Base-by-base conservation (phyloP, 2,113 vertebrate genomes). In the Amphilophus citrinellus region DNA sequence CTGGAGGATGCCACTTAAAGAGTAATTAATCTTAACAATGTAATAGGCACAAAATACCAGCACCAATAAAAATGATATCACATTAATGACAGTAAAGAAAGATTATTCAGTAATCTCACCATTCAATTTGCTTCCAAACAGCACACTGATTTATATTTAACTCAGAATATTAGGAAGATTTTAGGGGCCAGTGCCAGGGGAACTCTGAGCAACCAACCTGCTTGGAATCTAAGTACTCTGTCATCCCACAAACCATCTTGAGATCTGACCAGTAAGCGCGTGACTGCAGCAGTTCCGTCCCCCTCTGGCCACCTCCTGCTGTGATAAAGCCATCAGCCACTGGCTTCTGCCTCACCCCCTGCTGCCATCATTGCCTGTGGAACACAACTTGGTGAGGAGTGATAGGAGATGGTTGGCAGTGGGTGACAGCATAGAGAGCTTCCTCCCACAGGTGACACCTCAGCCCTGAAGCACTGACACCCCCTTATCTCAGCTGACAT, bases 291-390 rank as follows among this genome's bases (percentile, higher is more conserved):
- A 60, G 63, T 13, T 9, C 7, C 11, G 4, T 32, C 47, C 39
- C 80, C 86, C 73, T 79, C 50, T 13, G 77, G 89, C 81, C 82
- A n/a, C 82, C 11, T 73, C 88, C 87, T 63, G 66, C 71, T 83
- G 90, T 10, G 88, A 92, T 88, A 68, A 85, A 90, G 82, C 90
- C 77, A 65, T 89, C 86, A 82, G 77, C 83, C 78, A 50, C 24
- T 13, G 42, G 77, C 79, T 80, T 59, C 73, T 35, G 27, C 82
- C 73, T 78, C 76, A 10, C 76, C 83, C 44, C 87, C 76, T 24
- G 44, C 44, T 22, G 27, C 80, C 63, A 3, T 39, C 37, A 8
- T 44, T 32, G 79, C 84, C 20, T n/a, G 56, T 58, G 73, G 44
- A 80, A 56, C 73, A 22, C 79, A 57, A 18, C 62, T 61, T 76